These are phyloP conservation scores for Gnathonemus longibarbis DNA, from an alignment of 2,113 vertebrate genomes.

Conservation along the genomic window DNA sequence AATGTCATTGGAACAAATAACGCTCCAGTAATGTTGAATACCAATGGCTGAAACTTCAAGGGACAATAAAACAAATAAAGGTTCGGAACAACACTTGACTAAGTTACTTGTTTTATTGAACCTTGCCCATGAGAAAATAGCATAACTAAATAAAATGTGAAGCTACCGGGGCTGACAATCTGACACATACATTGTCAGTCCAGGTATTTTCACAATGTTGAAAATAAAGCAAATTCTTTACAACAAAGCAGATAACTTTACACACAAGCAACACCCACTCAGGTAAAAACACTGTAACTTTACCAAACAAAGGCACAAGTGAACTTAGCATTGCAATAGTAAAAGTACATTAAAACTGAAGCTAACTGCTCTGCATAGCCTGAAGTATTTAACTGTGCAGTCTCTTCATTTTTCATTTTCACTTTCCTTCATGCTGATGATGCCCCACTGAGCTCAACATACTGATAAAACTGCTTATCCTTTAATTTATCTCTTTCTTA, in stretches of 20 bases:
- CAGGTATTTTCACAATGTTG: not conserved
- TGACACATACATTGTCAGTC: not conserved
- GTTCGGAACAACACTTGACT: not conserved
- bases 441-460: conserved; percentile 20
- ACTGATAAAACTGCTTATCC: conserved; percentile 37
- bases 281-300: not conserved
- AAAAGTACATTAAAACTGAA: not conserved
- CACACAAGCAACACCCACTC: not conserved
- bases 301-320: not conserved
- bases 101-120: not conserved
- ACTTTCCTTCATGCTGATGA: conserved; percentile 28
- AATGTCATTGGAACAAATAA: not conserved
- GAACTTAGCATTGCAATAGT: not conserved
- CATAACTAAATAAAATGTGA: not conserved
- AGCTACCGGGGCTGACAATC: too few species aligned
- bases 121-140: not conserved
- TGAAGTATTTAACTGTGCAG: not conserved
- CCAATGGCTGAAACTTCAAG: not conserved
- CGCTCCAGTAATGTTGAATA: not conserved
- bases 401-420: not conserved
- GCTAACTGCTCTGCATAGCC: not conserved
- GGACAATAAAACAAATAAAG: not conserved
- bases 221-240: not conserved
- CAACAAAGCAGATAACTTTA: not conserved
- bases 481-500: conserved; percentile 43